A percentile compares a stretch with the other conserved stretches of the same genome.
Conservation (phyloP, 2,113 vertebrate genomes). For the Takifugu flavidus region DNA sequence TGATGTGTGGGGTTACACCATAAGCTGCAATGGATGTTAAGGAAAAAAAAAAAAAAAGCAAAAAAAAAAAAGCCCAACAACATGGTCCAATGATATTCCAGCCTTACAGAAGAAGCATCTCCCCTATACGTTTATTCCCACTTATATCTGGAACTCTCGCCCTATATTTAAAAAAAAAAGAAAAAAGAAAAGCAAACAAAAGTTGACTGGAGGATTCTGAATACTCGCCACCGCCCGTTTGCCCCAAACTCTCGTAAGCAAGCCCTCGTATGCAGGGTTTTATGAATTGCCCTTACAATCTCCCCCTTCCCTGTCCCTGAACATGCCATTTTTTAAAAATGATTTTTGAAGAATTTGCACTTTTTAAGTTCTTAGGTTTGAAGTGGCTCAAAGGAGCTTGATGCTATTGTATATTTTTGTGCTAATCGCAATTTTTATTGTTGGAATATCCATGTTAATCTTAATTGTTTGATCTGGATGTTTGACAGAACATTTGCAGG, state of each 20-base stretch:
- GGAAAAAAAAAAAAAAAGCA: constrained; percentile 59
- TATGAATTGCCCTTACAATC: constrained; percentile 72
- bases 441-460: constrained; percentile 89
- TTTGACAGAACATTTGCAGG: constrained; percentile 92
- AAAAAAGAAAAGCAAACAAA: constrained; percentile 7
- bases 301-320: constrained; percentile 65
- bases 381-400: constrained; percentile 83
- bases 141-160: constrained; percentile 68
- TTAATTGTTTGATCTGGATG: constrained; percentile 92
- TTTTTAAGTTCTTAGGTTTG: constrained; percentile 81
- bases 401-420: constrained; percentile 84
- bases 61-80: constrained; percentile 69
- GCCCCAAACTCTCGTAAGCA: constrained; percentile 36
- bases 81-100: constrained; percentile 81
- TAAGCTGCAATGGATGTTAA: constrained; percentile 97
- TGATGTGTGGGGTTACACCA: constrained; percentile 99
- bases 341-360: constrained; percentile 77
- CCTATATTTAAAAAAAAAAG: constrained; percentile 41
- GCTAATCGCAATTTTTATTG: constrained; percentile 79
- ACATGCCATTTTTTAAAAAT: constrained; percentile 72
- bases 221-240: constrained; percentile 61
- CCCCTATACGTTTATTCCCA: constrained; percentile 35
- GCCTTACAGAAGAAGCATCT: constrained; percentile 96
- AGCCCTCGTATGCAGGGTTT: constrained; percentile 51
- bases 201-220: constrained; percentile 55